These are phyloP conservation scores for Leptodactylus fallax DNA, from an alignment of 2,797 vertebrate genomes.

Conservation along the genomic window DNA sequence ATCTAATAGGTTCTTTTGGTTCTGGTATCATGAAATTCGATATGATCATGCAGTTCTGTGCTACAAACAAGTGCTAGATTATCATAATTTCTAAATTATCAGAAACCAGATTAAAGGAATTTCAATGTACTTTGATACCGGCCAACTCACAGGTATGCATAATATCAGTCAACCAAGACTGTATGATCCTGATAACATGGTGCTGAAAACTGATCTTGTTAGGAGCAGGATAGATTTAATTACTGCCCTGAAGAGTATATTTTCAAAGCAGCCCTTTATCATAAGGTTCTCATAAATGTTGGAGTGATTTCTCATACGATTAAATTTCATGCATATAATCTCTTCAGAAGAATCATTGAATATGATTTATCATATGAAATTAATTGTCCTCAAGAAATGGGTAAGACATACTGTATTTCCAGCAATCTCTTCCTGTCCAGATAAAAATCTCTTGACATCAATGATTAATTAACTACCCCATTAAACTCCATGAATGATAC, in stretches of 20 bases:
- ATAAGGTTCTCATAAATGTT: neutral
- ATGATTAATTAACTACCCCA: conserved; percentile 23
- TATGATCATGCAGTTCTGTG: neutral
- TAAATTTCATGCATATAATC: conserved; percentile 10
- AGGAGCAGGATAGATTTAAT: neutral
- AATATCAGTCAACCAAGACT: neutral
- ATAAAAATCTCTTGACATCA: conserved; percentile 18
- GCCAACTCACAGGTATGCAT: neutral
- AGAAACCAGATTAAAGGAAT: conserved; percentile 17
- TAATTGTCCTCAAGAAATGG: conserved; percentile 28
- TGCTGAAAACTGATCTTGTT: neutral
- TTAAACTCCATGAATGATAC: conserved; percentile 24
- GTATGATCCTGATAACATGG: neutral
- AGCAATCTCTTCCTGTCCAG: conserved; percentile 18
- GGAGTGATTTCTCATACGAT: neutral
- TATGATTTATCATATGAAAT: conserved; percentile 1
- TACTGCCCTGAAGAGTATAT: neutral
- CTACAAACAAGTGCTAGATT: neutral
- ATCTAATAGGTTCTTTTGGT: neutral
- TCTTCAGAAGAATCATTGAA: neutral
- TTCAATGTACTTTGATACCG: neutral
- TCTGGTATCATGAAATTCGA: neutral
- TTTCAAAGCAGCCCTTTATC: conserved; percentile 4
- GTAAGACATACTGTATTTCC: conserved; percentile 11
- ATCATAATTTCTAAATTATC: conserved; percentile 8